Base-by-base conservation (phyloP, 2,113 vertebrate species). In the Phoxinus phoxinus region DNA sequence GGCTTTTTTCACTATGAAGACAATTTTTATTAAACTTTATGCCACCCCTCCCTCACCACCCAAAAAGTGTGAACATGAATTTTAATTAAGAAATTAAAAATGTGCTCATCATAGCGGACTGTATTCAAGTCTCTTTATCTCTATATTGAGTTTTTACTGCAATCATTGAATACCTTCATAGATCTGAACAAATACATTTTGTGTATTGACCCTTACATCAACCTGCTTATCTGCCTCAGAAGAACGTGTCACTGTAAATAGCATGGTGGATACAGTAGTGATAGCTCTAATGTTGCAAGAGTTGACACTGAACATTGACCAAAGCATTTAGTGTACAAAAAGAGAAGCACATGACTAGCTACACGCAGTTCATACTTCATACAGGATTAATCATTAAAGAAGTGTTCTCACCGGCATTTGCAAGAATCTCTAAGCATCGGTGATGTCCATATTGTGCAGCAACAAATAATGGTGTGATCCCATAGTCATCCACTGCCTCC, bases 371-470 rank as follows among this genome's bases (percentile, higher is more conserved):
- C 3, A 59, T 21, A 73, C 35, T 15, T 44, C 6, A 59, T 27
- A 73, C 35, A 37, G 32, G 73, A 69, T 63, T 61, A 88, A 81
- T 81, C 23, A 86, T 59, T 85, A 21, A 86, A 73, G 21, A 84
- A 72, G 32, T 27, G n/a, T 48, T 44, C 85, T 92, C 90, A 96
- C 94, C 95, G 1, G 92, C 91, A 17, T 86, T 88, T 10, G 94
- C 89, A 37, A 97, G 94, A 23, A 94, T 87, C n/a, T 88, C 87
- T 87, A 96, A 93, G 46, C 95, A 96, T 10, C 93, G 90, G 71
- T 87, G 78, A 30, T 92, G 95, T 86, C 97, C 98, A 35, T 99
- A 98, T 87, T 96, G 95, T 41, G 95, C 95, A 84, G 96, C 94
- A 90, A 96, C 87, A 90, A 99, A 99, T 65, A 97, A 90, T 41